phyloP scores from a whole-genome alignment of 1,140 invertebrate species.

The Zaprionus capensis region DNA sequence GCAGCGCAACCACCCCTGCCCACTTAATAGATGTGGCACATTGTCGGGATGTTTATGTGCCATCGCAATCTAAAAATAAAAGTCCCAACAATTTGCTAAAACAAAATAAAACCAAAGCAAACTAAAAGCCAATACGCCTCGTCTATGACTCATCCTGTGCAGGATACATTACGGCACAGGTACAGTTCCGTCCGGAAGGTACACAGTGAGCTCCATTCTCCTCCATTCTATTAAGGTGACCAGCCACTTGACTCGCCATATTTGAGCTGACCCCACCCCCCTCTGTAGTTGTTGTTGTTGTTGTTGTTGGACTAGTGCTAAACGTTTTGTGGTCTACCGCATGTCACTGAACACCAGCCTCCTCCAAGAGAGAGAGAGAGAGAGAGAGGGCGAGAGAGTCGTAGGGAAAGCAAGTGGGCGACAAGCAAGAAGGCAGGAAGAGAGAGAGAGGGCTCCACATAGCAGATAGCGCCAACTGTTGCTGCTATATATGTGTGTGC shows the following conservation, averaged over 20 bases:
- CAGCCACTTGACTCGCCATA: conserved; percentile 43
- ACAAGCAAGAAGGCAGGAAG: background rate
- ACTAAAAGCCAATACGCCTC: background rate
- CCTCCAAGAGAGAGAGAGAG: background rate
- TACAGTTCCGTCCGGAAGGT: conserved; percentile 12
- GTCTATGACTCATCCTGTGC: conserved; percentile 32
- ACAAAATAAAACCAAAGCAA: conserved; percentile 10
- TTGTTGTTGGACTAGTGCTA: conserved; percentile 53
- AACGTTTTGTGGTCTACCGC: conserved; percentile 62
- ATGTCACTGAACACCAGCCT: conserved; percentile 20
- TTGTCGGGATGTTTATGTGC: conserved; percentile 12
- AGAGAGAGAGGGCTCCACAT: background rate
- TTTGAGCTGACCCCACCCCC: conserved; percentile 35
- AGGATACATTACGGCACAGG: conserved; percentile 4
- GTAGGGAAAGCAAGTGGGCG: background rate
- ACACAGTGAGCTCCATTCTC: conserved; percentile 2
- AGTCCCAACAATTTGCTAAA: conserved; percentile 17
- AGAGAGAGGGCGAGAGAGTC: background rate
- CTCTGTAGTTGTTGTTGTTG: conserved; percentile 7
- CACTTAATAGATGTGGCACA: conserved; percentile 6
- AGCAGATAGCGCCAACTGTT: conserved; percentile 57
- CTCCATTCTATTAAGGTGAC: conserved; percentile 34
- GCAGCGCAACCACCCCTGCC: background rate
- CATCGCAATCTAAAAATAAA: conserved; percentile 18
- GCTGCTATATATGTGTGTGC: conserved; percentile 26